Evolutionary conservation across 2,888 invertebrate genomes (phyloP).

Genomic region (Cheilosia scutellata): DNA sequence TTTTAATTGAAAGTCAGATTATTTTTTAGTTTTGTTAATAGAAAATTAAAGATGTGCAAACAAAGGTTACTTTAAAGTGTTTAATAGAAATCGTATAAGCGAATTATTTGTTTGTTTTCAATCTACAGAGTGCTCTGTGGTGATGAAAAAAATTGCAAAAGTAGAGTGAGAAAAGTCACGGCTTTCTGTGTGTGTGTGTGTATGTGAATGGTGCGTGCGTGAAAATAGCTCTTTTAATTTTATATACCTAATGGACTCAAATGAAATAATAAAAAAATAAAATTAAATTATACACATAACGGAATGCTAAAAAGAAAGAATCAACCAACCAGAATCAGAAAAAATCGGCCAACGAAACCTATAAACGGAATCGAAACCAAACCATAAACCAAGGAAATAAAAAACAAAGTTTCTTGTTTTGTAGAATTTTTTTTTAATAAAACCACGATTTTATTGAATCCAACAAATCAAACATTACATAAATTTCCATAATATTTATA

Average conservation of each 20-base stretch:
- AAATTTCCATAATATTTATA: constrained; percentile 78
- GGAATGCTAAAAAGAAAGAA: constrained; percentile 34
- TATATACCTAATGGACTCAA: neutral
- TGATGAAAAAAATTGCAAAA: constrained; percentile 26
- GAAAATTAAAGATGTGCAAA: constrained; percentile 77
- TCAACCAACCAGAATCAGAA: constrained; percentile 66
- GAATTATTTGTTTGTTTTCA: constrained; percentile 6
- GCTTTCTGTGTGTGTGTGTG: constrained; percentile 56
- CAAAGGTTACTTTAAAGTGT: constrained; percentile 25
- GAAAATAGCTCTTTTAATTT: constrained; percentile 14
- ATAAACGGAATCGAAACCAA: constrained; percentile 42
- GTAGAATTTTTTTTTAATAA: constrained; percentile 78
- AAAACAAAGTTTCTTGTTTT: constrained; percentile 75
- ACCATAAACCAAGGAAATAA: constrained; percentile 78
- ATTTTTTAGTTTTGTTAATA: constrained; percentile 67
- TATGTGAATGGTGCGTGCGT: constrained; percentile 35
- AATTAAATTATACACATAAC: constrained; percentile 9
- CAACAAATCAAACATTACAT: constrained; percentile 81
- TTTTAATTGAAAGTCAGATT: constrained; percentile 53
- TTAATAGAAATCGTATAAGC: constrained; percentile 41
- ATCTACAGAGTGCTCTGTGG: constrained; percentile 23
- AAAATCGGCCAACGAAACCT: constrained; percentile 52
- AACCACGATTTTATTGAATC: constrained; percentile 80
- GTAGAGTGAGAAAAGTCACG: constrained; percentile 40
- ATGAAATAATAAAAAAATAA: constrained; percentile 6